These are phyloP conservation scores for Didymodactylos carnosus DNA, from an alignment of 2,888 invertebrate species.

Conservation along the genomic window DNA sequence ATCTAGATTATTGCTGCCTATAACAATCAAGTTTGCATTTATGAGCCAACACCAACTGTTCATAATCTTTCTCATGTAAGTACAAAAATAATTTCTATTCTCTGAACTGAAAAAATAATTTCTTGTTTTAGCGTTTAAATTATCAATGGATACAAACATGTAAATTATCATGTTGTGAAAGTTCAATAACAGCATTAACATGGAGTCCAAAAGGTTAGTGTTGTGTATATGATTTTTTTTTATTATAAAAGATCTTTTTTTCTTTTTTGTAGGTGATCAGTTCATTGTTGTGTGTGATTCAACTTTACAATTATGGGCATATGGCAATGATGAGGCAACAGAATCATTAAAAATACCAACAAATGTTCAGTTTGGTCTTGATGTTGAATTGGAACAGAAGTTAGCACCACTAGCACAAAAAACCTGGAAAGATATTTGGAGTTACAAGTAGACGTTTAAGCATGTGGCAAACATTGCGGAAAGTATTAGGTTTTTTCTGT, in stretches of 20 bases:
- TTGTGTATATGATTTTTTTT: neutral
- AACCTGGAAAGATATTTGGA: slow-evolving; percentile 16
- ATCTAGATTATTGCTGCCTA: slow-evolving; percentile 78
- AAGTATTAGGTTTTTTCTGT: too few relatives aligned
- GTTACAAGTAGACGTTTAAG: slow-evolving; percentile 15
- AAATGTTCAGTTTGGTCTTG: too few relatives aligned
- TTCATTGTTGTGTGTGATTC: neutral
- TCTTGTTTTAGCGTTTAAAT: slow-evolving; percentile 58
- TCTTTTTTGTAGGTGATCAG: neutral
- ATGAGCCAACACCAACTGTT: slow-evolving; percentile 83
- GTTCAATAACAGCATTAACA: neutral
- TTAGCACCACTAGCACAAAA: too few relatives aligned
- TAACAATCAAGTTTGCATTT: slow-evolving; percentile 81
- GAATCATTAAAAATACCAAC: neutral
- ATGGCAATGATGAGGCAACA: neutral
- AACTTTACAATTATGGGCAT: neutral
- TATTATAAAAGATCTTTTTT: too few relatives aligned
- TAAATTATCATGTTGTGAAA: slow-evolving; percentile 21
- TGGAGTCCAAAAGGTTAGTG: neutral
- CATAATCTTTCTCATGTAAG: too few relatives aligned
- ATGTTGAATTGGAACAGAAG: too few relatives aligned
- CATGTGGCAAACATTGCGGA: too few relatives aligned
- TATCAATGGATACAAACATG: slow-evolving; percentile 91
- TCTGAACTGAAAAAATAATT: too few relatives aligned
- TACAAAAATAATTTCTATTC: too few relatives aligned